Base-by-base conservation (phyloP, 2,888 invertebrate genomes). In the Acanthosoma haemorrhoidale region DNA sequence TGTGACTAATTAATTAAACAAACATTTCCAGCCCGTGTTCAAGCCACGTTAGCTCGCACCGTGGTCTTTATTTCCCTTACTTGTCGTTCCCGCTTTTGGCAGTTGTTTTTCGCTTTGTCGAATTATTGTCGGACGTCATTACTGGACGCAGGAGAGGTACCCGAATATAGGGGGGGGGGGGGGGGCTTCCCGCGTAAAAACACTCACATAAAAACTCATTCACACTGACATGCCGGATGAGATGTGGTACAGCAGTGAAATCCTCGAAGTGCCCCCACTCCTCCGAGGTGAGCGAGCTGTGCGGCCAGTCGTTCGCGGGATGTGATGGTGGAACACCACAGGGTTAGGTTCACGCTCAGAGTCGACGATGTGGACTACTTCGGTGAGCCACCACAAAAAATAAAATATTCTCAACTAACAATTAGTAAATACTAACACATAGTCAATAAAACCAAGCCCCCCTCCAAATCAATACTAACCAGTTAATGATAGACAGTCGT, bases 361-460 rank as follows among this genome's bases (percentile, higher is more conserved):
- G 67, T 67, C 51, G 67, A 51, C 67, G 67, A 67, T 57, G 67
- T 67, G 41, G 67, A 67, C 34, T 67, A 67, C 41, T 41, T 51
- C 67, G 67, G 67, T 67, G 67, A 67, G 67, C 2, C 43, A 51
- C n/a, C 29, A n/a, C 13, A 21, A 25, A 51, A 4, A n/a, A 51
- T 25, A 1, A 4, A 25, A 51, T 25, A 51, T 25, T 51, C 21
- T 25, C 29, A 51, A 25, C 2, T 25, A 25, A n/a, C n/a, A n/a
- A n/a, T n/a, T n/a, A 51, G n/a, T 51, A 25, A 51, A 25, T 51
- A 51, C 51, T 51, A 51, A 51, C 51, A 51, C 1, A 5, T 25
- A 51, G 13, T 51, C 13, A 51, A 51, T 51, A 51, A 51, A 51
- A 25, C n/a, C n/a, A 1, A 6, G n/a, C 29, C n/a, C 1, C 6